Evolutionary conservation across 2,888 invertebrate genomes (phyloP).

Genomic region (Metallyticus violacea): DNA sequence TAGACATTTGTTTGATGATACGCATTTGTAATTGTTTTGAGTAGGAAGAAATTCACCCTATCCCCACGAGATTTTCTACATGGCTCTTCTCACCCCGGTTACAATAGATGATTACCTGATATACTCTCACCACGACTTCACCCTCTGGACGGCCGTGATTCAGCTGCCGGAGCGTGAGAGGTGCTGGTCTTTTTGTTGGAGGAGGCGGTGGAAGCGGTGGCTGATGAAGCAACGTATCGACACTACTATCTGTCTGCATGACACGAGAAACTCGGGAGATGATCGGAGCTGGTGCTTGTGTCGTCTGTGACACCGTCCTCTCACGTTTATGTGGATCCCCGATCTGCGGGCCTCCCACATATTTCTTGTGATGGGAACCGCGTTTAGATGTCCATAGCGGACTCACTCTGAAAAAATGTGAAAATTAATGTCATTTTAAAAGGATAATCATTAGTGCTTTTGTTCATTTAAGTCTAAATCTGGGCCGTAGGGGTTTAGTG

Average conservation of each 20-base stretch:
- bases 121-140: neutral
- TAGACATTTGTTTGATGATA: too few relatives aligned
- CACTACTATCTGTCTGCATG: conserved; percentile 40
- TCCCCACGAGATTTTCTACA: too few relatives aligned
- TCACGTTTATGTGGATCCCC: neutral
- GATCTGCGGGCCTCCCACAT: conserved; percentile 8
- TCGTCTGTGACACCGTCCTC: conserved; percentile 28
- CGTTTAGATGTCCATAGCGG: conserved; percentile 18
- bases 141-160: neutral
- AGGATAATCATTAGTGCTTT: too few relatives aligned
- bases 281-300: conserved; percentile 33
- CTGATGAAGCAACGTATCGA: conserved; percentile 36
- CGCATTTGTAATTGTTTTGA: too few relatives aligned
- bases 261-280: conserved; percentile 40
- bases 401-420: conserved; percentile 18
- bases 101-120: neutral
- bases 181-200: neutral
- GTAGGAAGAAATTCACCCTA: too few relatives aligned
- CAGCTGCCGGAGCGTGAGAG: neutral
- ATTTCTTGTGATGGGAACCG: conserved; percentile 23
- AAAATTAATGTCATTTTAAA: too few relatives aligned
- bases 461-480: too few relatives aligned
- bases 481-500: too few relatives aligned
- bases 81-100: too few relatives aligned
- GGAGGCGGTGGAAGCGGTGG: conserved; percentile 37